These are phyloP conservation scores for Euschistus heros DNA, from an alignment of 1,140 invertebrate species.

Conservation along the genomic window DNA sequence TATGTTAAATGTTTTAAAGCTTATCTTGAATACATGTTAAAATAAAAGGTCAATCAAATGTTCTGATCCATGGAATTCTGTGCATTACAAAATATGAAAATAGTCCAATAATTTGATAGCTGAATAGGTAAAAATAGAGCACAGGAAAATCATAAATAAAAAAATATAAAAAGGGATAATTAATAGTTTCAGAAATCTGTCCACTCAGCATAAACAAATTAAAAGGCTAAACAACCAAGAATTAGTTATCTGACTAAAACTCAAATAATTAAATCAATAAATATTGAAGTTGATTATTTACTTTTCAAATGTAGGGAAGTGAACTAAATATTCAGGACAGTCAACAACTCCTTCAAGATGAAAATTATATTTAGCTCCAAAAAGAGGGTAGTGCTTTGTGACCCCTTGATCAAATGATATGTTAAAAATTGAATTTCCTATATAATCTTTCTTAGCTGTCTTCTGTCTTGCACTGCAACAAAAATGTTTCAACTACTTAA, in stretches of 20 bases:
- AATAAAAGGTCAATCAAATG: no score
- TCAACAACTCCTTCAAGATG: constrained; percentile 91
- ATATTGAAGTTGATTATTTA: constrained; percentile 10
- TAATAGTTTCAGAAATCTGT: no score
- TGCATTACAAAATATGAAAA: no score
- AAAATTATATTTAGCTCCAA: constrained; percentile 95
- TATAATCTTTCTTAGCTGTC: constrained; percentile 47
- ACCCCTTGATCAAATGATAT: constrained; percentile 68
- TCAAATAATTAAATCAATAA: no score
- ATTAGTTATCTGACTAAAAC: not conserved
- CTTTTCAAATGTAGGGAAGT: constrained; percentile 72
- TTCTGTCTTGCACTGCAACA: constrained; percentile 45
- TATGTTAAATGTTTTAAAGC: no score
- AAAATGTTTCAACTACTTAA: constrained; percentile 19
- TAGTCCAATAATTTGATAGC: no score
- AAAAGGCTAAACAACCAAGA: not conserved
- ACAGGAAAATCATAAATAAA: no score
- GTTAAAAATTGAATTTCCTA: constrained; percentile 80
- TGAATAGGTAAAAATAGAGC: no score
- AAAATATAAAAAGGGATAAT: no score
- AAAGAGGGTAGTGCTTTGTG: constrained; percentile 63
- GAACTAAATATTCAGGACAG: constrained; percentile 96
- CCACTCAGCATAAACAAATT: no score
- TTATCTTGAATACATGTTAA: no score
- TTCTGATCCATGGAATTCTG: no score